phyloP scores from a whole-genome alignment of 2,113 vertebrate species.

The Tylochromis polylepis region DNA sequence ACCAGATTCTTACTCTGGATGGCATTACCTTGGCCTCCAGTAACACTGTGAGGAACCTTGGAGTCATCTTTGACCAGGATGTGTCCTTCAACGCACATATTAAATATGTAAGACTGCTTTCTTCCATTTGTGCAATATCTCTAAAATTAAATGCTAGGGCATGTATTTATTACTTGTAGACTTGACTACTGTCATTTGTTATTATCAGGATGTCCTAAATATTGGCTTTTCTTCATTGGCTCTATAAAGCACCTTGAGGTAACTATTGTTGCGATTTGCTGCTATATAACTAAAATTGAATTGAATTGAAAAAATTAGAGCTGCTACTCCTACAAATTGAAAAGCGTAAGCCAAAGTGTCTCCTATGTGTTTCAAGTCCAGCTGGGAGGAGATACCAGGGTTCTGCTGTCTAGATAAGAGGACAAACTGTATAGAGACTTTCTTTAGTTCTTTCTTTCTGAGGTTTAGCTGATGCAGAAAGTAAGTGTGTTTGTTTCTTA shows the following conservation, averaged over 20 bases:
- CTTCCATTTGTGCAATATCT: neutral
- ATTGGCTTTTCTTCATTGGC: neutral
- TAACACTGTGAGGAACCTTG: neutral
- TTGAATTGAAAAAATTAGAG: neutral
- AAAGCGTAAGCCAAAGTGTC: too few relatives aligned
- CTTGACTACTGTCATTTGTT: neutral
- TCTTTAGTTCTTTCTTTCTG: neutral
- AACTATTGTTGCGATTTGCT: neutral
- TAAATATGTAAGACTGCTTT: neutral
- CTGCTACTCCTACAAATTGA: neutral
- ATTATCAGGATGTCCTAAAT: neutral
- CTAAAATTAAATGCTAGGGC: too few relatives aligned
- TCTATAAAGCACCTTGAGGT: neutral
- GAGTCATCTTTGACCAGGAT: neutral
- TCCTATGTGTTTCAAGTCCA: neutral
- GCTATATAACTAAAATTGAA: neutral
- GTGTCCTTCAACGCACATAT: neutral
- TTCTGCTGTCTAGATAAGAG: neutral
- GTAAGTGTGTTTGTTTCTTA: neutral
- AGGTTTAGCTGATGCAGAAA: neutral
- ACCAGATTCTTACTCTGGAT: rapidly evolving
- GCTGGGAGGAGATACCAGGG: neutral
- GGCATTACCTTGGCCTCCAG: neutral
- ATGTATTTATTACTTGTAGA: neutral
- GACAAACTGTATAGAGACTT: neutral